These are phyloP conservation scores for Conus canariensis DNA, from an alignment of 2,888 invertebrate species.

Conservation along the genomic window DNA sequence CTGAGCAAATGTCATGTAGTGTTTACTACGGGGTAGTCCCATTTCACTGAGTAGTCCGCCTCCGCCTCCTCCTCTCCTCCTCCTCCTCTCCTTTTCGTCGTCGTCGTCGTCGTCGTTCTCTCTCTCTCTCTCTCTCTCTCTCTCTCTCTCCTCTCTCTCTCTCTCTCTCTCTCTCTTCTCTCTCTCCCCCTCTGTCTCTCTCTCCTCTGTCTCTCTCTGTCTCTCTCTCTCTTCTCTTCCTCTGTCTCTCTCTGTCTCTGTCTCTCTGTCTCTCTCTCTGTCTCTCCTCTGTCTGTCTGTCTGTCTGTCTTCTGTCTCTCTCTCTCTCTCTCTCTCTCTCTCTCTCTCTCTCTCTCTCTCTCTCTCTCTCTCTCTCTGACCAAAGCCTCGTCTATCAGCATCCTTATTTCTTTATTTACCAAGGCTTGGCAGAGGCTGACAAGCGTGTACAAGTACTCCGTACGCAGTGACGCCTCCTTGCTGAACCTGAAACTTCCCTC, in stretches of 20 bases:
- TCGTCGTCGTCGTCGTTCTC: not conserved
- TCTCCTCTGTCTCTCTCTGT: not conserved
- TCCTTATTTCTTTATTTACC: too few species aligned
- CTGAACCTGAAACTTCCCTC: not conserved
- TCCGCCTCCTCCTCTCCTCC: not conserved
- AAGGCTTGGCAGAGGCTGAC: too few species aligned
- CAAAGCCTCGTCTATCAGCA: not conserved
- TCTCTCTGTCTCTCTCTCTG: not conserved
- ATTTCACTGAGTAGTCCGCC: too few species aligned
- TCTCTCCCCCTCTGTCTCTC: not conserved
- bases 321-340: not conserved
- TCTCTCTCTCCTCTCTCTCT: too few species aligned
- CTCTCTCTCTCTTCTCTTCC: not conserved
- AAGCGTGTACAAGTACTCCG: too few species aligned
- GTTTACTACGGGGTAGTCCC: too few species aligned
- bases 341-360: not conserved
- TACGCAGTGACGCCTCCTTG: too few species aligned
- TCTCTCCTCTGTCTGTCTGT: not conserved
- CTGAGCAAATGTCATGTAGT: too few species aligned
- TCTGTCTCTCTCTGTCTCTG: not conserved
- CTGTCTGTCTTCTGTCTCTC: not conserved
- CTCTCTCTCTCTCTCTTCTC: not conserved
- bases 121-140: not conserved
- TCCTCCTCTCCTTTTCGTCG: not conserved
- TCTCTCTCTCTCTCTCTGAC: not conserved